Conservation (phyloP, 2,113 vertebrate species). For the Gymnogyps californianus region DNA sequence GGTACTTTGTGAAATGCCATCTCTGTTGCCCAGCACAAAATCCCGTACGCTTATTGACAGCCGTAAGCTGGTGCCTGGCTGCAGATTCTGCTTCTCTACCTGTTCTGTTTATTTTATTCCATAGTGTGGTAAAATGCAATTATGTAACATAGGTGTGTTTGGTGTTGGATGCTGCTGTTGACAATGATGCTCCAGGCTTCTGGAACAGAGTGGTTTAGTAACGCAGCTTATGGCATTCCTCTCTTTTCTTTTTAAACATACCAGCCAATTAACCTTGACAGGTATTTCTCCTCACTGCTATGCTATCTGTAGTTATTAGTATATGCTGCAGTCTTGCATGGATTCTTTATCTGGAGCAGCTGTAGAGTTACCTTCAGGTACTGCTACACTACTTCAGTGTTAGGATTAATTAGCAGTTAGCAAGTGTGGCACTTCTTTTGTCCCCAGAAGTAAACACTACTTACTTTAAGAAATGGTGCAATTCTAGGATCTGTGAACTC, state of each 20-base stretch:
- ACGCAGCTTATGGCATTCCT: background rate
- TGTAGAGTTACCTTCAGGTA: background rate
- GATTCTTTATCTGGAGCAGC: background rate
- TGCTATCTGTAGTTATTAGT: background rate
- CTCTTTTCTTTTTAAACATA: background rate
- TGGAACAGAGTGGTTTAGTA: background rate
- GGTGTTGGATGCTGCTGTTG: background rate
- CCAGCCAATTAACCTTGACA: background rate
- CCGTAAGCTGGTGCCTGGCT: background rate
- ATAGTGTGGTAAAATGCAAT: background rate
- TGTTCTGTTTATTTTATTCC: background rate
- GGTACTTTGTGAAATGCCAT: background rate
- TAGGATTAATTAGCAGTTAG: background rate
- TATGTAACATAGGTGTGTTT: background rate
- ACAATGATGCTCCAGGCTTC: background rate
- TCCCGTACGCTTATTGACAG: rapidly evolving
- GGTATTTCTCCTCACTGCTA: background rate
- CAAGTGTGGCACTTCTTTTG: background rate
- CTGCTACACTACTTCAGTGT: background rate
- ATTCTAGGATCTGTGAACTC: background rate
- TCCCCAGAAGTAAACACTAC: background rate
- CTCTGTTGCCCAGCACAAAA: background rate
- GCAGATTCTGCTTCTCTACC: background rate
- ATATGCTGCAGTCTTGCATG: background rate
- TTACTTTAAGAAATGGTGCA: background rate